Evolutionary conservation across 2,113 vertebrate species (phyloP).

Genomic region (Tringa solitaria): DNA sequence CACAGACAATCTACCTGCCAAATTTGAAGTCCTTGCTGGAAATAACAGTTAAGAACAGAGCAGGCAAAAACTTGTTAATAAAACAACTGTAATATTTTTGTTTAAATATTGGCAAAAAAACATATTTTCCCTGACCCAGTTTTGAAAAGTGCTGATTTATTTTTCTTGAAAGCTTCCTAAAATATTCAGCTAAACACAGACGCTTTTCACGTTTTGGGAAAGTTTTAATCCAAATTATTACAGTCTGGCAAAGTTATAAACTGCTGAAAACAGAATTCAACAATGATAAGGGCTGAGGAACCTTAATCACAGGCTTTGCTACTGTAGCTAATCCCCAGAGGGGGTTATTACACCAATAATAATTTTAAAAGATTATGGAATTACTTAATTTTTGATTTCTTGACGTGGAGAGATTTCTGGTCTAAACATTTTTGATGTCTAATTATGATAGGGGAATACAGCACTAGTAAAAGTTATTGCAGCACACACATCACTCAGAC

Average conservation of each 20-base stretch:
- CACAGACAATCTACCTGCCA: background rate
- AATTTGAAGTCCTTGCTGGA: slow-evolving; percentile 8
- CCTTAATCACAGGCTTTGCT: slow-evolving; percentile 27
- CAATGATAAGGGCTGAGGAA: slow-evolving; percentile 22
- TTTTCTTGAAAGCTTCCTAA: slow-evolving; percentile 28
- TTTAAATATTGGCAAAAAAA: slow-evolving; percentile 26
- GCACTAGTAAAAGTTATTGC: background rate
- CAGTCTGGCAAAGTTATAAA: slow-evolving; percentile 19
- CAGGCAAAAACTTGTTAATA: slow-evolving; percentile 6
- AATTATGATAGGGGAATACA: background rate
- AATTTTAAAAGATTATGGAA: slow-evolving; percentile 17
- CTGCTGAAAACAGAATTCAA: slow-evolving; percentile 10
- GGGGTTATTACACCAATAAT: slow-evolving; percentile 23
- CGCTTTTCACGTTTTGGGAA: background rate
- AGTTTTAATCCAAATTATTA: slow-evolving; percentile 50
- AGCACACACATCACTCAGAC: background rate
- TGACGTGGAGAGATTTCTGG: background rate
- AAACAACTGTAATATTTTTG: background rate
- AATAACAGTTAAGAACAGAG: slow-evolving; percentile 25
- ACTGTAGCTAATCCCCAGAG: background rate
- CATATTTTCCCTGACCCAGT: slow-evolving; percentile 34
- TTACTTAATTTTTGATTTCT: slow-evolving; percentile 30
- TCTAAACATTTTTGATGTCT: slow-evolving; percentile 15
- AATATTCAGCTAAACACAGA: slow-evolving; percentile 30
- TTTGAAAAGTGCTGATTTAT: slow-evolving; percentile 42